Conservation (phyloP, 2,888 invertebrate genomes). For the Hydrotaea cyrtoneurina region DNA sequence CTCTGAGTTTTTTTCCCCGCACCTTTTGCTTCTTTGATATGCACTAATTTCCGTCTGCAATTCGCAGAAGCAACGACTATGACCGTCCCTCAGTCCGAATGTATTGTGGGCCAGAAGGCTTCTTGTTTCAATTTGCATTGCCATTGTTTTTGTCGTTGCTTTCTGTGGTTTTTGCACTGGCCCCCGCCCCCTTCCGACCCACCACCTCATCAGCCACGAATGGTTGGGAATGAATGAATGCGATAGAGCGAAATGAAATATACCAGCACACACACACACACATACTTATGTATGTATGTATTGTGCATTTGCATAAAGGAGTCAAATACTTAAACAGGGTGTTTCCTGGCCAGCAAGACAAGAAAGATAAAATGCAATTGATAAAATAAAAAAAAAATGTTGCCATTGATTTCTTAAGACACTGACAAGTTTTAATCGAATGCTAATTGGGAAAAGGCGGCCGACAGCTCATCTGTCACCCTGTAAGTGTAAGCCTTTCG, state of each 20-base stretch:
- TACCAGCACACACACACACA: neutral
- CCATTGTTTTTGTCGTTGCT: neutral
- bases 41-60: conserved; percentile 14
- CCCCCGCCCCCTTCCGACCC: neutral
- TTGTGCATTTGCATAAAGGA: neutral
- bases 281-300: too few relatives aligned
- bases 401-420: too few relatives aligned
- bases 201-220: too few relatives aligned
- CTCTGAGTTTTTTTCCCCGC: neutral
- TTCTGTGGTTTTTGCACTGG: neutral
- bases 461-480: neutral
- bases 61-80: neutral
- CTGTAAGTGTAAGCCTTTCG: neutral
- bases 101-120: neutral
- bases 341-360: neutral
- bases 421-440: too few relatives aligned
- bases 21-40: neutral
- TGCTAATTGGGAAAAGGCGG: too few relatives aligned
- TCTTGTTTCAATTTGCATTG: neutral
- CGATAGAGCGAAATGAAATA: neutral
- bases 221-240: neutral
- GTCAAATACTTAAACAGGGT: neutral
- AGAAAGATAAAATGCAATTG: neutral
- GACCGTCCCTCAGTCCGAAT: neutral
- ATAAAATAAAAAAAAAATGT: neutral